phyloP scores from a whole-genome alignment of 2,888 invertebrate genomes.

The Cephus rjabovi region DNA sequence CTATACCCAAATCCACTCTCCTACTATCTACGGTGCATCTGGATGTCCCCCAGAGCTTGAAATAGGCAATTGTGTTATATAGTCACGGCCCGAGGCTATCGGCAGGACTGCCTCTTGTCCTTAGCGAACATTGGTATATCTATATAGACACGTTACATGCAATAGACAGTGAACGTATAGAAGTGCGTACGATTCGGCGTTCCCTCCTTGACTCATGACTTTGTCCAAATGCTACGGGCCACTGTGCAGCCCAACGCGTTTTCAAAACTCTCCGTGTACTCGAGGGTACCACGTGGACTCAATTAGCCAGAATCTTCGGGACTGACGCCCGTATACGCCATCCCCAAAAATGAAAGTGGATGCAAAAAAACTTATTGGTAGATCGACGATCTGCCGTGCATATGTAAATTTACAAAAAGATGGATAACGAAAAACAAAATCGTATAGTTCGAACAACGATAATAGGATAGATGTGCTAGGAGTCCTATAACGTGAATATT shows the following conservation, averaged over 20 bases:
- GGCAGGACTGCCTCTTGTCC: neutral
- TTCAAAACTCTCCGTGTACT: neutral
- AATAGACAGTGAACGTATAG: neutral
- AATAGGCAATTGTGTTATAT: neutral
- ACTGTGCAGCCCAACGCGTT: slow-evolving; percentile 5
- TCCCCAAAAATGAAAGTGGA: neutral
- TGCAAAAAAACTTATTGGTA: neutral
- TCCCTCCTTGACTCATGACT: slow-evolving; percentile 10
- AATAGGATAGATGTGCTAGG: neutral
- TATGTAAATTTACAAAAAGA: no score
- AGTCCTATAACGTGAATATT: neutral
- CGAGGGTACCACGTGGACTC: neutral
- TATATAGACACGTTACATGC: neutral
- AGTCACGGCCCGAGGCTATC: neutral
- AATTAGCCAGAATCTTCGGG: neutral
- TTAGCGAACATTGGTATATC: neutral
- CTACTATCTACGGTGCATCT: neutral
- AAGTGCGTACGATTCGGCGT: neutral
- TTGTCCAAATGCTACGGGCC: slow-evolving; percentile 13
- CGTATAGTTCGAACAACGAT: neutral
- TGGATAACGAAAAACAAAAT: neutral
- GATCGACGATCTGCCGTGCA: no score
- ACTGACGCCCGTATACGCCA: neutral
- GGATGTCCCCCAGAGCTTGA: neutral
- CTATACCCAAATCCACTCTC: no score